Base-by-base conservation (phyloP, 2,888 invertebrate species). In the Dolomedes plantarius region DNA sequence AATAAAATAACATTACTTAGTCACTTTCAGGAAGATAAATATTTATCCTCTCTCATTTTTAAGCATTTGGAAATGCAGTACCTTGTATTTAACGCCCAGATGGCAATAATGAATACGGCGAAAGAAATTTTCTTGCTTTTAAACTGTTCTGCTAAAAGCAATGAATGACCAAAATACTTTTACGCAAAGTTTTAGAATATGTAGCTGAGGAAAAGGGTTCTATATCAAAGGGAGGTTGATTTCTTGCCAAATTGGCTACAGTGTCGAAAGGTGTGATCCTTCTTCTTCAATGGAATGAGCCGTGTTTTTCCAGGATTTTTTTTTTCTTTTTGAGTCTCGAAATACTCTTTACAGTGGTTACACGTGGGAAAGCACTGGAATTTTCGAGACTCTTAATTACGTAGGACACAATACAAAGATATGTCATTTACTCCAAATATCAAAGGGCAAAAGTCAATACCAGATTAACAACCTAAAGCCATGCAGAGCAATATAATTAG, bases 251-350 rank as follows among this genome's bases (percentile, higher is more conserved):
- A 67, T 74, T 68, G 68, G 68, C 74, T 68, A 1, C 46, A 31
- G 46, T 36, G n/a, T 32, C 67, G 36, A 36, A 32, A 67, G 23
- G 23, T 16, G 39, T 39, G 75, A 75, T 74, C 62, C 62, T 31
- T 81, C 73, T 73, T 81, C 39, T 19, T 81, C 74, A 81, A 74
- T 69, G 68, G 74, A 62, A 81, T 75, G 74, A 74, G 41, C 56
- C 73, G 65, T 46, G 46, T 62, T 72, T 65, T 27, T 62, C 41
- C 41, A 19, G 3, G 6, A 69, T 64, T 71, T n/a, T n/a, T n/a
- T n/a, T n/a, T n/a, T n/a, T n/a, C n/a, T n/a, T 78, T 77, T 68
- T 68, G 28, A 56, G 65, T 23, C 56, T 36, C 13, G 65, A 68
- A 50, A 77, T 68, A 50, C 19, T 39, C 65, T 67, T 56, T 5